Evolutionary conservation across 2,888 invertebrate species (phyloP), one percentile per base, ranked within the genome.

Genomic region (Drosophila merina): DNA sequence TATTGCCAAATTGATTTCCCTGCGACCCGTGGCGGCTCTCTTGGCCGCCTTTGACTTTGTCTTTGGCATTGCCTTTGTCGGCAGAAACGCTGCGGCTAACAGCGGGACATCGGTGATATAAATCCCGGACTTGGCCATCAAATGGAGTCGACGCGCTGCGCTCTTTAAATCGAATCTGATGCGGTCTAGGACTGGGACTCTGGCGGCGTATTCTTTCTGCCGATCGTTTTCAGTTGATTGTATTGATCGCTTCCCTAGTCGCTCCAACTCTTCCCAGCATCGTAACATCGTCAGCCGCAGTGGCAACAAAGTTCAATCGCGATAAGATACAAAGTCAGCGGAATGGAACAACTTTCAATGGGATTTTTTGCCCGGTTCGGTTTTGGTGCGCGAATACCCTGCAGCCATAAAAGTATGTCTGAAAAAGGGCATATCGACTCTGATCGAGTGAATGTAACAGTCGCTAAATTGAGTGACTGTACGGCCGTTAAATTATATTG

Each of bases 221-320:
- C 72, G 71, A 77, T 88, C 71, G 60, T 67, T 71, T 72, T 52
- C 44, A 30, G 20, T 68, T 62, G 71, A 76, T 82, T 75, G 67
- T 69, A 75, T 72, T 75, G 86, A 86, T 88, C 73, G 69, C 55
- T 60, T 57, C 55, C 59, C 60, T 54, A 44, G 55, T 45, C 55
- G 26, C 28, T 12, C 49, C 10, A 33, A 25, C 14, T 25, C 33
- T 33, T 49, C 49, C 20, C 36, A 36, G 59, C 78, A 14, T 56
- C 66, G 63, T 54, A 36, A 57, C 78, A 14, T 56, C 66, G 63
- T 54, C 62, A 64, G 49, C 66, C 60, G 62, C 84, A 64, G 75
- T 80, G 75, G 77, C 86, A 77, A 59, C 77, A 86, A 77, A 86
- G 82, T 80, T 83, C 88, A 86, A 86, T 88, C 84, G 72, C 84